These are phyloP conservation scores for Labeo rohita DNA, from an alignment of 2,113 vertebrate genomes.

Conservation along the genomic window DNA sequence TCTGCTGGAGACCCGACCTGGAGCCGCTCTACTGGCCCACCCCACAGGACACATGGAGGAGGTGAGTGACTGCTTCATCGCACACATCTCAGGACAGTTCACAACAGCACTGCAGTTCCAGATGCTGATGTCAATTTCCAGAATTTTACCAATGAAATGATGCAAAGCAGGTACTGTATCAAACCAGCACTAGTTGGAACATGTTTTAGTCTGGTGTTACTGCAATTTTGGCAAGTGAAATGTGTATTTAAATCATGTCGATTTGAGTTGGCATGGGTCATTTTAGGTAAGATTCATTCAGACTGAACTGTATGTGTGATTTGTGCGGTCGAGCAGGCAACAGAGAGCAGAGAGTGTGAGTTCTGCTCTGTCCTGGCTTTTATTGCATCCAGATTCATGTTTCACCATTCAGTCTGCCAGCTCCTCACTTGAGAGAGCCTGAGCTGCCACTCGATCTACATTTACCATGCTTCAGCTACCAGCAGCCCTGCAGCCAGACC, in stretches of 20 bases:
- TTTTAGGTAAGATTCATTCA: neutral
- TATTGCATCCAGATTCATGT: conserved; percentile 77
- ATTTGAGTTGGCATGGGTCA: neutral
- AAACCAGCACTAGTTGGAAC: neutral
- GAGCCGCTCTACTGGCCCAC: conserved; percentile 79
- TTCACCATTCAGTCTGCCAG: conserved; percentile 62
- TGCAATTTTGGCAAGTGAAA: neutral
- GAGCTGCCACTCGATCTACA: conserved; percentile 71
- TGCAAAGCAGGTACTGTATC: neutral
- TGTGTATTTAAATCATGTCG: neutral
- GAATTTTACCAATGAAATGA: too few species aligned
- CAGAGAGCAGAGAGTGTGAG: conserved; percentile 12
- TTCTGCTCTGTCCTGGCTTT: conserved; percentile 53
- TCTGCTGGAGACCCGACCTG: conserved; percentile 68
- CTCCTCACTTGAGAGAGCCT: conserved; percentile 72
- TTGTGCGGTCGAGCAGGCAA: neutral
- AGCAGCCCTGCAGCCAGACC: conserved; percentile 58
- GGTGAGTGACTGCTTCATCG: conserved; percentile 75
- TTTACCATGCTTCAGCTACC: conserved; percentile 69
- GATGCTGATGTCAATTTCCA: too few species aligned
- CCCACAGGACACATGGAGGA: conserved; percentile 82
- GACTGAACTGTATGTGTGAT: conserved; percentile 23
- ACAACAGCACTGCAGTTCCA: neutral
- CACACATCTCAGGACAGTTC: neutral
- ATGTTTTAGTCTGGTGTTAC: neutral